Percentiles rank a stretch among this genome's conserved stretches.
phyloP scores from a whole-genome alignment of 2,113 vertebrate genomes.

The Rhinoderma darwinii region DNA sequence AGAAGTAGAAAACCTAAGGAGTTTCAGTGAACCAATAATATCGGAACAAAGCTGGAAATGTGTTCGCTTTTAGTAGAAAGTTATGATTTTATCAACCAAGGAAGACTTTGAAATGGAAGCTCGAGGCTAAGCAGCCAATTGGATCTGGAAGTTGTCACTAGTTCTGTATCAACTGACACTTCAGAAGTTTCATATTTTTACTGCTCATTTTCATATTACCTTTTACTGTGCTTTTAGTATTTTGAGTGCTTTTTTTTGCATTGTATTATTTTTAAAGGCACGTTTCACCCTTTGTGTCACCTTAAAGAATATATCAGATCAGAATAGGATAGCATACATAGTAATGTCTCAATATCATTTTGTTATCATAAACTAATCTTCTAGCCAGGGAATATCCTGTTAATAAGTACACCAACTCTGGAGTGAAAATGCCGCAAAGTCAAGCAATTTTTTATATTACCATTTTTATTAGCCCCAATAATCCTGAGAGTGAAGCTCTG shows the following conservation, averaged over 20 bases:
- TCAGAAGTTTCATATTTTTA: slow-evolving; percentile 31
- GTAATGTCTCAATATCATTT: no score
- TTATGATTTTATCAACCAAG: slow-evolving; percentile 58
- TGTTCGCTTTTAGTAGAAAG: slow-evolving; percentile 47
- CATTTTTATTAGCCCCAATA: no score
- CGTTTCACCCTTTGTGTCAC: no score
- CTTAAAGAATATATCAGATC: neutral
- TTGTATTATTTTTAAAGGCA: neutral
- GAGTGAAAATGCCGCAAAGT: no score
- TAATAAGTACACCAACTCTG: no score
- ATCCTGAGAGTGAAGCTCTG: no score
- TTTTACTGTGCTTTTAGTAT: neutral
- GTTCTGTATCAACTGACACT: slow-evolving; percentile 18
- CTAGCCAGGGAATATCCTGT: no score
- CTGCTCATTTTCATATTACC: slow-evolving; percentile 11
- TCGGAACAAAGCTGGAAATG: slow-evolving; percentile 41
- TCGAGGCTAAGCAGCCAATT: slow-evolving; percentile 51
- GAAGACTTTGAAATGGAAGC: slow-evolving; percentile 53
- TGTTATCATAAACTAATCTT: no score
- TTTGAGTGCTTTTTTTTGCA: neutral
- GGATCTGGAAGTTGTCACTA: slow-evolving; percentile 41
- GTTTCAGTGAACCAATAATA: slow-evolving; percentile 45
- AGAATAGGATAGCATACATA: no score
- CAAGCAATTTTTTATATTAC: no score
- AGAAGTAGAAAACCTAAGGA: slow-evolving; percentile 49